A percentile compares a stretch with the other conserved stretches of the same genome.
phyloP scores from a whole-genome alignment of 23 tunicate genomes.

The Botrylloides violaceus region DNA sequence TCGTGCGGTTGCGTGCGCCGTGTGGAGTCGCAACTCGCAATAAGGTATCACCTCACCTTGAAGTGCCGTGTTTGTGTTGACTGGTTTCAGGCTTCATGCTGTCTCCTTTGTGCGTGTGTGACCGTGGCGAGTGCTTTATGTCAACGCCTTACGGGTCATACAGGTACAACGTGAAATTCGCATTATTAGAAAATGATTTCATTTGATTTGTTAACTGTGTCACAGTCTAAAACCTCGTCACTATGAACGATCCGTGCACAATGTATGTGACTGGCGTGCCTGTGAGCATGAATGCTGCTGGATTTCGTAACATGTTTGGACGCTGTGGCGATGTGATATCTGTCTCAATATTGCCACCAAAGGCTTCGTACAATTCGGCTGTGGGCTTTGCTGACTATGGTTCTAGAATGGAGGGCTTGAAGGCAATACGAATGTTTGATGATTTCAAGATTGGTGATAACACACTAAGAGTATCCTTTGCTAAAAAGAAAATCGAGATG shows the following conservation, averaged over 20 bases:
- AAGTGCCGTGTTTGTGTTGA: no score
- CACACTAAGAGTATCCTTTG: neutral
- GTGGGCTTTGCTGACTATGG: conserved; percentile 2
- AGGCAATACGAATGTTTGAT: conserved; percentile 3
- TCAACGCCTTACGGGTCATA: no score
- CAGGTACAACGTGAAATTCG: no score
- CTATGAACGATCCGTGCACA: neutral
- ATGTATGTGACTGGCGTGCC: conserved; percentile 10
- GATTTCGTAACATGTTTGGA: conserved; percentile 4
- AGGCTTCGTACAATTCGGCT: neutral
- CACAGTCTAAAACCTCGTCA: no score
- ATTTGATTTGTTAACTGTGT: no score
- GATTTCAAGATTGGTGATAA: neutral
- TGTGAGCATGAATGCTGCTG: neutral
- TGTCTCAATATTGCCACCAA: neutral
- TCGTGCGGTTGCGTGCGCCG: no score
- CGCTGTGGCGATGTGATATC: conserved; percentile 1
- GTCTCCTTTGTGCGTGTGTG: no score
- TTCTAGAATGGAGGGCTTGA: neutral
- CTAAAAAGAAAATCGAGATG: neutral
- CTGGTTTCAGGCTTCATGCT: no score
- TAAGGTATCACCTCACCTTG: no score
- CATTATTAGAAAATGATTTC: no score
- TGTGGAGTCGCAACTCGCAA: no score
- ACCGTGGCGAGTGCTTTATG: no score